These are phyloP conservation scores for Drosophila chauvacae DNA, from an alignment of 1,140 invertebrate genomes.

Conservation along the genomic window DNA sequence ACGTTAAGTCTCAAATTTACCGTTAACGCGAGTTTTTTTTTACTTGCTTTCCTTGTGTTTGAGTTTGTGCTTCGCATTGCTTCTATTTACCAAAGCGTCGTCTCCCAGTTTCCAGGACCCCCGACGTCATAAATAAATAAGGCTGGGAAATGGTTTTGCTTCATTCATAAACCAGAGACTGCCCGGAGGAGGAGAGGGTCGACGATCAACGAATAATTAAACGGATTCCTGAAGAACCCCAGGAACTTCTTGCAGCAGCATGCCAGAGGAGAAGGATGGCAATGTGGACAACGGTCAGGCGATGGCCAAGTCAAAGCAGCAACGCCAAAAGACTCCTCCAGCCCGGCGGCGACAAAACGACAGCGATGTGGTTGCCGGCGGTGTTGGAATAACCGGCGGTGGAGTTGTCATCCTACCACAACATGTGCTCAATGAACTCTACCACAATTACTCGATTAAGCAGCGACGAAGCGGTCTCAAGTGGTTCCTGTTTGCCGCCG, in stretches of 20 bases:
- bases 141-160: slow-evolving; percentile 53
- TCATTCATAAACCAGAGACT: slow-evolving; percentile 59
- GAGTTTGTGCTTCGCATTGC: slow-evolving; percentile 66
- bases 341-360: slow-evolving; percentile 61
- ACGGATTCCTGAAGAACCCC: slow-evolving; percentile 4
- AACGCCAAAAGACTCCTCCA: slow-evolving; percentile 47
- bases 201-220: slow-evolving; percentile 53
- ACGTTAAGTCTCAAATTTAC: slow-evolving; percentile 72
- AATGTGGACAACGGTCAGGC: slow-evolving; percentile 69
- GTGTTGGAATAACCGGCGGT: slow-evolving; percentile 65
- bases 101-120: slow-evolving; percentile 37
- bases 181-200: slow-evolving; percentile 20
- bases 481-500: slow-evolving; percentile 89
- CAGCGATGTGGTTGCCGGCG: slow-evolving; percentile 63
- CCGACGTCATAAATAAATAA: slow-evolving; percentile 44
- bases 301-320: slow-evolving; percentile 46
- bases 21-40: slow-evolving; percentile 59
- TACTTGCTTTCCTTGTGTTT: slow-evolving; percentile 49
- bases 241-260: slow-evolving; percentile 40
- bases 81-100: slow-evolving; percentile 61
- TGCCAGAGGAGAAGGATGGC: slow-evolving; percentile 64
- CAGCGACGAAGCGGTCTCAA: slow-evolving; percentile 91
- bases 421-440: slow-evolving; percentile 89
- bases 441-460: slow-evolving; percentile 90
- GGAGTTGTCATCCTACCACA: slow-evolving; percentile 85